Percentiles rank a stretch among this genome's conserved stretches.
Conservation (phyloP, 2,113 vertebrate genomes). For the Spermophilus dauricus region DNA sequence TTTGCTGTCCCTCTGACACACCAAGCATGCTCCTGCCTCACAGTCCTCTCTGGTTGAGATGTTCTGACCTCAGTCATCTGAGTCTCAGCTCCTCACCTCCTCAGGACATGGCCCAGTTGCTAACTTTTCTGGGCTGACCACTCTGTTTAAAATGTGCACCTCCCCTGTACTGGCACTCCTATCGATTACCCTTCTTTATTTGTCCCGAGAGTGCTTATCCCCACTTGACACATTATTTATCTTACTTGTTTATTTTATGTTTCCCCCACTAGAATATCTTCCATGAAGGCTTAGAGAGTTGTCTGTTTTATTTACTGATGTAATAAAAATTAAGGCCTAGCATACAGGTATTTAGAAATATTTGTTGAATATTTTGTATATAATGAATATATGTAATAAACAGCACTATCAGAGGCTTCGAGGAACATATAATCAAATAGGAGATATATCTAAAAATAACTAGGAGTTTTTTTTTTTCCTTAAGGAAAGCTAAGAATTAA, state of each 20-base stretch:
- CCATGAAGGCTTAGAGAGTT: neutral
- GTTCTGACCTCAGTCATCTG: neutral
- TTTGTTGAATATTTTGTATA: neutral
- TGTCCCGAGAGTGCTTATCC: neutral
- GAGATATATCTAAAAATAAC: conserved; percentile 38
- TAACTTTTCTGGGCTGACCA: neutral
- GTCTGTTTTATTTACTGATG: conserved; percentile 48
- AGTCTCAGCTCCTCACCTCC: neutral
- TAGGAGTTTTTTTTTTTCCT: neutral
- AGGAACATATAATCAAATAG: neutral
- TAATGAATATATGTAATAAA: neutral
- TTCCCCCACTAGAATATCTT: neutral
- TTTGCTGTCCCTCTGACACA: neutral
- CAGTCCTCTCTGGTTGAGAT: neutral
- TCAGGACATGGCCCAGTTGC: neutral
- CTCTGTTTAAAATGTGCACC: neutral
- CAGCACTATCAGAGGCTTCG: neutral
- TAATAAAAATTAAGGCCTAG: neutral
- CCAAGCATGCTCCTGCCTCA: neutral
- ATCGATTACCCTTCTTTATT: neutral
- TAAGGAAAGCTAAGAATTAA: neutral
- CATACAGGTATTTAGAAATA: conserved; percentile 16
- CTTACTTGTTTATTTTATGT: conserved; percentile 34
- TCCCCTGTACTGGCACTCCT: neutral
- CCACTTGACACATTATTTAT: neutral